Conservation (phyloP, 2,797 vertebrate species). For the Cetoscarus ocellatus region DNA sequence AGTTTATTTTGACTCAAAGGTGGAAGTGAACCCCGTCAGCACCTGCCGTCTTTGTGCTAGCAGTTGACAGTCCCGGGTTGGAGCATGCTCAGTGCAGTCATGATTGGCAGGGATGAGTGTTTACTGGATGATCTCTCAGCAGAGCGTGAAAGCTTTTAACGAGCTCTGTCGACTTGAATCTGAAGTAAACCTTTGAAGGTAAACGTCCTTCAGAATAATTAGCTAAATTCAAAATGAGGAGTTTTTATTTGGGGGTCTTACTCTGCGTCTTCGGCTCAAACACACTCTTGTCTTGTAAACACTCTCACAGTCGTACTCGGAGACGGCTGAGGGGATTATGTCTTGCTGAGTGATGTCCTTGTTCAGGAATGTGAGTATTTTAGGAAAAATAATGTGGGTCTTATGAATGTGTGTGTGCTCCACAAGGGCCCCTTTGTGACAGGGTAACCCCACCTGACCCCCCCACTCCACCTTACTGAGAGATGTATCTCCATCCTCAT, state of each 20-base stretch:
- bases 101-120: constrained; percentile 1
- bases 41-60: constrained; percentile 9
- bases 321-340: constrained; percentile 51
- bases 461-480: not conserved
- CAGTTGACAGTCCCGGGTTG: not conserved
- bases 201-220: not conserved
- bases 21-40: not conserved
- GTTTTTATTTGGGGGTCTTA: not conserved
- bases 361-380: constrained; percentile 68
- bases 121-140: not conserved
- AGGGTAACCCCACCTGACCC: not conserved
- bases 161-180: not conserved
- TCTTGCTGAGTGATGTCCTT: constrained; percentile 65
- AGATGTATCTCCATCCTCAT: constrained; percentile 2
- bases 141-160: not conserved
- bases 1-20: not conserved
- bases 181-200: not conserved
- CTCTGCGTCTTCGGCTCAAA: not conserved
- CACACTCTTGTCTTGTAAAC: constrained; percentile 7
- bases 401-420: constrained; percentile 13
- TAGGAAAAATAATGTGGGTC: constrained; percentile 20
- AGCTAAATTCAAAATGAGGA: not conserved
- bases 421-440: constrained; percentile 67
- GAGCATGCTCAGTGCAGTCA: not conserved
- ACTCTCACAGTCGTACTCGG: constrained; percentile 20